Conservation (phyloP, 92 coral and sea anemone species). For the Heteractis magnifica region DNA sequence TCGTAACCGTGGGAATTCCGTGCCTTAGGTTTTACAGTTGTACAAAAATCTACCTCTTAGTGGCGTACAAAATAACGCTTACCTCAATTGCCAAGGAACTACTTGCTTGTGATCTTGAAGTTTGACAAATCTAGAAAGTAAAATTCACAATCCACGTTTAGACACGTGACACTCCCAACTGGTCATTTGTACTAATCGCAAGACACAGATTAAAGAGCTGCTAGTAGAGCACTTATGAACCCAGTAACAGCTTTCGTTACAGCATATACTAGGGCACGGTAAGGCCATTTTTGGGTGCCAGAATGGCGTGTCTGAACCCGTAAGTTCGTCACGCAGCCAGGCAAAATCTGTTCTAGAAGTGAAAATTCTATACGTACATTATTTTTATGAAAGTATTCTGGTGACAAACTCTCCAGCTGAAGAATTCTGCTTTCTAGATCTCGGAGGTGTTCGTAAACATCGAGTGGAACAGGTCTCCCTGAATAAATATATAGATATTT, state of each 20-base stretch:
- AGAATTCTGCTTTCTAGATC: constrained; percentile 76
- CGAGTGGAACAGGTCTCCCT: constrained; percentile 81
- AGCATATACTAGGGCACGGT: too few species aligned
- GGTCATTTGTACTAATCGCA: neutral
- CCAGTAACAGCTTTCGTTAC: too few species aligned
- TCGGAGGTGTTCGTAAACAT: constrained; percentile 70
- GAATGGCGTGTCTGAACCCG: too few species aligned
- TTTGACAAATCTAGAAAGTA: neutral
- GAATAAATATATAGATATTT: neutral
- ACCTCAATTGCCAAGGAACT: neutral
- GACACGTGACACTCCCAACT: neutral
- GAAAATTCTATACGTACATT: constrained; percentile 29
- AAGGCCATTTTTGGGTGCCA: too few species aligned
- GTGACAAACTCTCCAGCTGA: constrained; percentile 88
- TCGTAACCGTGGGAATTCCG: too few species aligned
- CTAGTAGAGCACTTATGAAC: too few species aligned
- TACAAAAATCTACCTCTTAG: too few species aligned
- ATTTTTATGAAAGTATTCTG: constrained; percentile 71
- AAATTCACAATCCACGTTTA: neutral
- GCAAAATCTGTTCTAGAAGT: too few species aligned
- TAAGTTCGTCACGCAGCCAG: too few species aligned
- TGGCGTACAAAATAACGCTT: neutral
- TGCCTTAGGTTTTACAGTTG: too few species aligned
- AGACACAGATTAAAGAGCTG: neutral
- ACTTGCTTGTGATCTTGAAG: neutral